These are phyloP conservation scores for Potamarius usumacintae DNA, from an alignment of 2,113 vertebrate genomes.

Conservation along the genomic window DNA sequence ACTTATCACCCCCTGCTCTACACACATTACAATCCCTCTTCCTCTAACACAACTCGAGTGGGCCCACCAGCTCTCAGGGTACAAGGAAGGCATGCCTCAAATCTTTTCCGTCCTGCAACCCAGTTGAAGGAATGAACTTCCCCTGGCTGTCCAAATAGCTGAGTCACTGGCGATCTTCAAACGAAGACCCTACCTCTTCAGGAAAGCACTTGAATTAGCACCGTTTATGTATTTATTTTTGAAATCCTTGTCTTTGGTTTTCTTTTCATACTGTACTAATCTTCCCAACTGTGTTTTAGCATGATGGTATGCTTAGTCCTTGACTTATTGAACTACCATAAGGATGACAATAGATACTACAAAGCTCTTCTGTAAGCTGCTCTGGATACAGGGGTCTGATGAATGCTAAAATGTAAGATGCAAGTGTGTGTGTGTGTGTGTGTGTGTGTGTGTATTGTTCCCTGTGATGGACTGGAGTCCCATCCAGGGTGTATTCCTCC, in stretches of 20 bases:
- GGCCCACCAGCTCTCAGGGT: neutral
- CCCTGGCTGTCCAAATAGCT: neutral
- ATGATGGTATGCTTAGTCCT: neutral
- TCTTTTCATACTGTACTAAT: neutral
- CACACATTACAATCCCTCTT: neutral
- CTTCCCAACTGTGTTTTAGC: neutral
- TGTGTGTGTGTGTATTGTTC: neutral
- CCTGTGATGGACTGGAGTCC: neutral
- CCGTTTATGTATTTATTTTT: neutral
- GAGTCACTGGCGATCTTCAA: neutral
- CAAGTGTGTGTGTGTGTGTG: too few relatives aligned
- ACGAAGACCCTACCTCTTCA: neutral
- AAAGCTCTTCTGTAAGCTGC: neutral
- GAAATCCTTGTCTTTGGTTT: neutral
- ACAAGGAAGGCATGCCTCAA: neutral
- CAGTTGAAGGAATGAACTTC: neutral
- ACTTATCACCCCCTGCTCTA: neutral
- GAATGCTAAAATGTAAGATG: neutral
- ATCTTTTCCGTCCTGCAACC: neutral
- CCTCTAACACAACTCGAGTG: neutral
- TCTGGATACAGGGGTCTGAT: neutral
- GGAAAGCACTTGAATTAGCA: neutral
- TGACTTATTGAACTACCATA: neutral
- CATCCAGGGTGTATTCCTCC: neutral
- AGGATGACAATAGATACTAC: neutral